phyloP scores from a whole-genome alignment of 1,140 invertebrate species.

The Stegodyphus dumicola region DNA sequence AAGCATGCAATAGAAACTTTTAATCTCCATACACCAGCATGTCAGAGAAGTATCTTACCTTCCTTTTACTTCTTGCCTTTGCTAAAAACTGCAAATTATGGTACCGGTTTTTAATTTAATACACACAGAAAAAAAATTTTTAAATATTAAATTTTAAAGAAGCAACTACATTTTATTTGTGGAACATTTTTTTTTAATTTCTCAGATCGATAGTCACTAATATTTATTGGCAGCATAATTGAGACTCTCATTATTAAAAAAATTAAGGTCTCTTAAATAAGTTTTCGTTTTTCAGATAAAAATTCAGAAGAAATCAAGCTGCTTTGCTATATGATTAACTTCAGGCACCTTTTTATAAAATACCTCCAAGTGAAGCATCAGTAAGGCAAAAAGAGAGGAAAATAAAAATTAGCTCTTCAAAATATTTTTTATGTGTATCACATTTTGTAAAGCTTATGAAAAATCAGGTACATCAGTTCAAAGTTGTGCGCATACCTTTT shows the following conservation, averaged over 20 bases:
- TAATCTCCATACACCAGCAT: not conserved
- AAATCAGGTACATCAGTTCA: constrained; percentile 56
- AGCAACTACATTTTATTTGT: not conserved
- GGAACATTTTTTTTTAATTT: not conserved
- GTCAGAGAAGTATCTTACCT: too few species aligned
- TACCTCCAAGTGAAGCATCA: constrained; percentile 36
- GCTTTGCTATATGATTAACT: not conserved
- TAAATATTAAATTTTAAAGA: not conserved
- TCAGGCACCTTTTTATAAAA: constrained; percentile 38
- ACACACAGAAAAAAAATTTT: too few species aligned
- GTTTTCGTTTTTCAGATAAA: not conserved
- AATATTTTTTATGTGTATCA: constrained; percentile 47
- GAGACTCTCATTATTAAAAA: not conserved
- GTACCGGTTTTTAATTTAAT: too few species aligned
- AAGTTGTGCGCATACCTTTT: constrained; percentile 60
- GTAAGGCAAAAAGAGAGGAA: constrained; percentile 52
- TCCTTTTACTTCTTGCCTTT: too few species aligned
- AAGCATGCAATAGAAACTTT: constrained; percentile 30
- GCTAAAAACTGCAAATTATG: too few species aligned
- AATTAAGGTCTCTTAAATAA: not conserved
- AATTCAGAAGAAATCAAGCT: not conserved
- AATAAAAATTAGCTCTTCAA: constrained; percentile 34
- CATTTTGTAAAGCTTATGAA: constrained; percentile 58
- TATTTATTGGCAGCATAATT: too few species aligned
- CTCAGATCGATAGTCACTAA: not conserved